Evolutionary conservation across 2,113 vertebrate species (phyloP).

Genomic region (Pseudopipra pipra): DNA sequence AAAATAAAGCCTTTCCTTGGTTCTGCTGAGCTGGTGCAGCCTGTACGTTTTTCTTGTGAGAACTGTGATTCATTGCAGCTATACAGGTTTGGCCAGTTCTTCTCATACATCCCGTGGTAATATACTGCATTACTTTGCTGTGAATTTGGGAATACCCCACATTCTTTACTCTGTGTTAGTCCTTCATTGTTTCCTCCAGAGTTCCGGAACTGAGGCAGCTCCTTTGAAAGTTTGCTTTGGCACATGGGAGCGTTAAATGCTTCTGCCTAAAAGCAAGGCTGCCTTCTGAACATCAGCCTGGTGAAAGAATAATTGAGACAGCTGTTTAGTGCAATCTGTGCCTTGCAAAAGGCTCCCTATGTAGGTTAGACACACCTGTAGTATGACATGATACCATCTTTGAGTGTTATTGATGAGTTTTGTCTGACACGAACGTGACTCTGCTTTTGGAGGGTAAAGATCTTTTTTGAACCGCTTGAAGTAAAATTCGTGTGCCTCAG

Average conservation of each 20-base stretch:
- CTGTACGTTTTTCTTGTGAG: not conserved
- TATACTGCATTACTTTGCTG: not conserved
- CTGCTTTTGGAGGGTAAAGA: not conserved
- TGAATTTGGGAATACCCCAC: not conserved
- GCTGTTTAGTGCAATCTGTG: not conserved
- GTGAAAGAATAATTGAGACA: not conserved
- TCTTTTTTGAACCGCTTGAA: not conserved
- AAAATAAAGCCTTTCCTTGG: not conserved
- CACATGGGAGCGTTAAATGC: not conserved
- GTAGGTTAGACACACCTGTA: constrained; percentile 9
- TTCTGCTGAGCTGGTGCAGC: not conserved
- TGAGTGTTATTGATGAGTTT: not conserved
- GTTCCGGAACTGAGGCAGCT: not conserved
- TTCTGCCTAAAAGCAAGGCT: not conserved
- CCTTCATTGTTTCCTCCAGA: not conserved
- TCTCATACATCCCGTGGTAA: not conserved
- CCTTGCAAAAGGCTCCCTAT: constrained; percentile 2
- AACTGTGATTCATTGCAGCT: not conserved
- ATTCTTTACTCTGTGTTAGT: not conserved
- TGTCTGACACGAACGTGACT: not conserved
- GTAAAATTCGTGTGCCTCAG: not conserved
- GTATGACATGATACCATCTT: not conserved
- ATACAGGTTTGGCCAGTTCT: constrained; percentile 40
- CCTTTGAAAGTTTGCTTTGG: not conserved
- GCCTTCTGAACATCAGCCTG: not conserved